Percentiles rank a stretch among this genome's conserved stretches.
These are phyloP conservation scores for Menidia menidia DNA, from an alignment of 2,797 vertebrate genomes.

Conservation along the genomic window DNA sequence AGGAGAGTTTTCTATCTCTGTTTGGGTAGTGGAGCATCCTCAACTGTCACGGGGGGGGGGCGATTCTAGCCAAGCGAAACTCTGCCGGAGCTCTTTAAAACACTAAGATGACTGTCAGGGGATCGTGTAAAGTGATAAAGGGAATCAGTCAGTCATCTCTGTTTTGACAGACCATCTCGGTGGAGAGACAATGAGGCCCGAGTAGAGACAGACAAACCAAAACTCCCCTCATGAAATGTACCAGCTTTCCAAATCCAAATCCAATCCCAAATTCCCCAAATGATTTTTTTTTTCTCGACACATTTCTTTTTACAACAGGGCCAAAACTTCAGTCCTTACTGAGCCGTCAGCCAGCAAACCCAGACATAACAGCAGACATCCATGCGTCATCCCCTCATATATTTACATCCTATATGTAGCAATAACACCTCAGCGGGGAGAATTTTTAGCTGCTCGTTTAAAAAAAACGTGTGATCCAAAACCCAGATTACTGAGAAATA, in stretches of 20 bases:
- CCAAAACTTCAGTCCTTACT: slow-evolving; percentile 14
- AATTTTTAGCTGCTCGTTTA: too few relatives aligned
- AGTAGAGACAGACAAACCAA: slow-evolving; percentile 1
- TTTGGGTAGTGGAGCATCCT: not conserved
- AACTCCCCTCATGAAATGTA: not conserved
- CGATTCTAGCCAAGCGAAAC: slow-evolving; percentile 32
- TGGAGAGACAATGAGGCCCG: not conserved
- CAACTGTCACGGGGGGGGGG: slow-evolving; percentile 25
- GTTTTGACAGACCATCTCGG: slow-evolving; percentile 28
- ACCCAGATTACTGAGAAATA: too few relatives aligned
- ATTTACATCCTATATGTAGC: not conserved
- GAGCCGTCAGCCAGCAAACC: slow-evolving; percentile 15
- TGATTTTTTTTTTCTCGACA: slow-evolving; percentile 19
- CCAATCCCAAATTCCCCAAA: slow-evolving; percentile 35
- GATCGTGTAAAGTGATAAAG: slow-evolving; percentile 22
- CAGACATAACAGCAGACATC: slow-evolving; percentile 10
- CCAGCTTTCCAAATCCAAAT: not conserved
- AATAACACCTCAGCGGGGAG: not conserved
- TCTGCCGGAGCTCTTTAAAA: slow-evolving; percentile 23
- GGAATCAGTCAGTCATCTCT: slow-evolving; percentile 21
- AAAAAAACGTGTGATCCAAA: too few relatives aligned
- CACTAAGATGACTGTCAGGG: slow-evolving; percentile 17
- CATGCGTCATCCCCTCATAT: not conserved
- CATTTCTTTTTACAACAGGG: slow-evolving; percentile 15
- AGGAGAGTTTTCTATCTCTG: not conserved